A percentile compares a stretch with the other conserved stretches of the same genome.
phyloP scores from a whole-genome alignment of 2,113 vertebrate genomes.

The Opisthocomus hoazin region DNA sequence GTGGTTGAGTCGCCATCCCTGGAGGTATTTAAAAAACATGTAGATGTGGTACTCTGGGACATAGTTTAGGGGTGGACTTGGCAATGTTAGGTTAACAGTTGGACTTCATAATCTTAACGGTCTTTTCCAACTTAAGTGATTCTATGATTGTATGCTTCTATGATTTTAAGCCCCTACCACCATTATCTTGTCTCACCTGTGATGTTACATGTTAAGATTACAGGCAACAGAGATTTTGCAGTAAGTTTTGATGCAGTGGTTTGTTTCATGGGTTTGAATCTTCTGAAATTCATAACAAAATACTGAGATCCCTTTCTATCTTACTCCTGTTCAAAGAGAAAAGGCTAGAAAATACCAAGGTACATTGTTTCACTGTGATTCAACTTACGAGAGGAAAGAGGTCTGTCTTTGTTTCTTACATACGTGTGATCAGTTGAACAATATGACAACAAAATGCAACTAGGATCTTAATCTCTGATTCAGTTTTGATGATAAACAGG shows the following conservation, averaged over 20 bases:
- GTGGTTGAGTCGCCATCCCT: no score
- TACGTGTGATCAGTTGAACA: neutral
- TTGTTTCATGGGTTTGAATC: neutral
- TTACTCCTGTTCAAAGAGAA: neutral
- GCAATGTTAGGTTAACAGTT: no score
- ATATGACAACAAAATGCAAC: neutral
- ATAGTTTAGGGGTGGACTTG: no score
- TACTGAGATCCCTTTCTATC: neutral
- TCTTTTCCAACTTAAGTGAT: neutral
- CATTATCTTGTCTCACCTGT: neutral
- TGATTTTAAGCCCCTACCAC: neutral
- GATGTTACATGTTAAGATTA: neutral
- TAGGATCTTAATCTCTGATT: neutral
- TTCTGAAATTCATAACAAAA: neutral
- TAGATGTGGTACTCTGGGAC: no score
- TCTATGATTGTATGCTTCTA: neutral
- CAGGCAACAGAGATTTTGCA: neutral
- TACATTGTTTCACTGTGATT: neutral
- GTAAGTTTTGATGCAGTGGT: accelerated
- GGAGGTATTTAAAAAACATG: no score
- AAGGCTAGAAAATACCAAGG: neutral
- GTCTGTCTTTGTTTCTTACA: neutral
- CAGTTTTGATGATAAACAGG: neutral
- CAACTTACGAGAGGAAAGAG: neutral
- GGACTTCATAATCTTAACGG: no score